Evolutionary conservation across 92 coral and sea anemone genomes (phyloP), one percentile per base, ranked within the genome.

Genomic region (Epizoanthus fatuus): DNA sequence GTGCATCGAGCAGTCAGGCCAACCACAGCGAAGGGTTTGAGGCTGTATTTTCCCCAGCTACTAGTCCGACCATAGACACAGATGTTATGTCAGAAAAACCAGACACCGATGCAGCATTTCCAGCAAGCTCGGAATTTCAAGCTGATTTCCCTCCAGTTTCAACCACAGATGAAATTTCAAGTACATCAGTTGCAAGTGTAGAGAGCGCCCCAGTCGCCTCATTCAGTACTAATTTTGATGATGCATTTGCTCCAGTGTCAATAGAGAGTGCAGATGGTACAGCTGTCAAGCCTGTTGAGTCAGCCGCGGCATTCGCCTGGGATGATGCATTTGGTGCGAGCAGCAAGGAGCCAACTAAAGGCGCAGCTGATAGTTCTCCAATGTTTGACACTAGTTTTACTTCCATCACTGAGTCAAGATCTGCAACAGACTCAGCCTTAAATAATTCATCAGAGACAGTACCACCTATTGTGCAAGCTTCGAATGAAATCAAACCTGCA

Each of bases 301-400:
- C 86, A 12, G 63, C 73, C 7, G 79, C 42, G 47, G 75, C 67
- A 38, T 84, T 90, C 57, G 75, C 88, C 5, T 93, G 91, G 88
- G 88, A 88, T 54, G 78, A 92, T 86, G 90, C 93, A 20, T 83
- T 81, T 51, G 85, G 65, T 59, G 75, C 39, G 4, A 67, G 45
- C 16, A 51, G 47, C 57, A 29, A 29, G 5, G 38, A 59, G 29
- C 15, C 60, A 16, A 29, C 9, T 64, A 17, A 37, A 63, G 13
- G 16, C 5, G 64, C 40, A 15, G 14, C 7, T 45, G 16, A 10
- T 49, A 25, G 40, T 13, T 17, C 19, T 38, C 14, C 76, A 81
- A 60, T 62, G 19, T 4, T 81, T 16, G 55, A 38, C 9, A 49
- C 44, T 22, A 17, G 49, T 51, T 2, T 47, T 19, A 9, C 35